Base-by-base conservation (phyloP, 1,140 invertebrate species). In the Geopemphigus sp. region DNA sequence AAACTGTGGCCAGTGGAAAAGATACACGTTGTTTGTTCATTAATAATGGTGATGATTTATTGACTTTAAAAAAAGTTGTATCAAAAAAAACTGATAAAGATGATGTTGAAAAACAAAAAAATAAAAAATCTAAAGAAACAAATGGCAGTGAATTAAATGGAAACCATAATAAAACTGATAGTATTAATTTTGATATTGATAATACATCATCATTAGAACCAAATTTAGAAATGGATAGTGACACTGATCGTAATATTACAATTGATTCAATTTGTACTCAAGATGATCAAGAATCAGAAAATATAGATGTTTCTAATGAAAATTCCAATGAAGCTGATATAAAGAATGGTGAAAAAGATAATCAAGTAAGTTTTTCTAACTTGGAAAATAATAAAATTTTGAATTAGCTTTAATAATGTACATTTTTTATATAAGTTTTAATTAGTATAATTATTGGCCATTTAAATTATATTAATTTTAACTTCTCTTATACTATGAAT, bases 61-160 rank as follows among this genome's bases (percentile, higher is more conserved):
- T 78, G 17, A 78, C 74, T 19, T 63, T 78, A 63, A 78, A 78
- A 78, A 78, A 78, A 78, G 74, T 78, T 59, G 74, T 78, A 61
- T 78, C 74, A 0, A 78, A 78, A 61, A 78, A 78, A 54, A 12
- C 74, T 5, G 74, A 78, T 12, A 78, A 61, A 47, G 56, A 61
- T 47, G 74, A 78, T 26, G n/a, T 22, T 78, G 74, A 78, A 12
- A 78, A 78, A 61, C 56, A 47, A 63, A 78, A 78, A 50, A 22
- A 63, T 50, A 63, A 78, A 50, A 50, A 78, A 26, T 26, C 74
- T 47, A 45, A 63, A 8, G 74, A 78, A 78, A 50, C 22, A 5
- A 78, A 78, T 63, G 72, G 54, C 29, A 76, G 56, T 59, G 72
- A 76, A 59, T 76, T 76, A 76, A 76, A 76, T 45, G 74, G 74